These are phyloP conservation scores for Romanogobio albipinnatus DNA, from an alignment of 2,113 vertebrate species.

Conservation along the genomic window DNA sequence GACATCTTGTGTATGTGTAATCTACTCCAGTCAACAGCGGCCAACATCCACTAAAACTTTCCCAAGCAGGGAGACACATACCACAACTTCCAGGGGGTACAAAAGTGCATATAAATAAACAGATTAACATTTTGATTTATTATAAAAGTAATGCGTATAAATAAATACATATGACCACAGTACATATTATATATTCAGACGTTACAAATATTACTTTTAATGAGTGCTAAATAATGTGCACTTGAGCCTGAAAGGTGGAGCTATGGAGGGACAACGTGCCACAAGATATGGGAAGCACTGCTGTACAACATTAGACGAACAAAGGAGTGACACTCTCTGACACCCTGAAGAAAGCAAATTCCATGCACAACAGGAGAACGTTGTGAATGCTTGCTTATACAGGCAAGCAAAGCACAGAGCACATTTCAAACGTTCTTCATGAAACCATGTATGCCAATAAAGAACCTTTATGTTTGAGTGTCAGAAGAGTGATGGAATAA, in stretches of 20 bases:
- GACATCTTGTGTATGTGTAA: neutral
- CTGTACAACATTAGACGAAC: neutral
- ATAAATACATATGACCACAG: too few relatives aligned
- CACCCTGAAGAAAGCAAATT: slow-evolving; percentile 25
- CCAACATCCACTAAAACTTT: slow-evolving; percentile 2
- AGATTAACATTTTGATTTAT: neutral
- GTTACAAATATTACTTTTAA: neutral
- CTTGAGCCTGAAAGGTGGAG: neutral
- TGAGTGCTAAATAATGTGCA: neutral
- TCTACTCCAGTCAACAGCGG: neutral
- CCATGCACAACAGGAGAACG: slow-evolving; percentile 5
- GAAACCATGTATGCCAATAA: neutral
- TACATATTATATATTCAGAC: neutral
- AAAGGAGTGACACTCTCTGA: neutral
- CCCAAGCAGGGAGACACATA: neutral
- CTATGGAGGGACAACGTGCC: neutral
- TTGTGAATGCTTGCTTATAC: slow-evolving; percentile 20
- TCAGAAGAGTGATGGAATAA: neutral
- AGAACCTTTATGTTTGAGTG: neutral
- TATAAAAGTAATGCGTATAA: neutral
- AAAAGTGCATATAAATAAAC: neutral
- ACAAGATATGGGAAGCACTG: neutral
- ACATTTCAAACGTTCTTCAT: neutral
- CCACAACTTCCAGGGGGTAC: neutral
- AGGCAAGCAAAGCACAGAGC: slow-evolving; percentile 43